Evolutionary conservation across 2,113 vertebrate species (phyloP), one percentile per base, ranked within the genome.

Genomic region (Falcunculus frontatus): DNA sequence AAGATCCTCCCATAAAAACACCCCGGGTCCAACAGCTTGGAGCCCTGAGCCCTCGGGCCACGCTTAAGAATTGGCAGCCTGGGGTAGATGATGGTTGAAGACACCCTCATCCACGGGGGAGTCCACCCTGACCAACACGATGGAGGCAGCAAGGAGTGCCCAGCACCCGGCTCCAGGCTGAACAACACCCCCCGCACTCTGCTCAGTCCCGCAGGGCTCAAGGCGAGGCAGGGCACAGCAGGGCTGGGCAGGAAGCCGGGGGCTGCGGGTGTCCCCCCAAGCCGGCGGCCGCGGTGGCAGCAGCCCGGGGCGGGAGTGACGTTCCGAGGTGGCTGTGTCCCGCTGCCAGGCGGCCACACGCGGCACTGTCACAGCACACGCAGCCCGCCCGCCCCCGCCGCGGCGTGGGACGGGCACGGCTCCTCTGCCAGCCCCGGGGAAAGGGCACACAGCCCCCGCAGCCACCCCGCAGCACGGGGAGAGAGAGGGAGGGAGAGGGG

Each of bases 141-240:
- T 3, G 7, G 4, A 19, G 16, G 33, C 53, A 56, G n/a, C 33
- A 11, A 32, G 35, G 49, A 35, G 32, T 0, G 2, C 52, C 35
- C 30, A 39, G 1, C 10, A 4, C n/a, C 10, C 11, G 12, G 12
- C 11, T n/a, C 29, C 4, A 2, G 12, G 25, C 29, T n/a, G 26
- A 39, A 17, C 42, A 82, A 27, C 44, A 32, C 1, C 30, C 20
- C 10, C 3, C 16, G 7, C 13, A 10, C 62, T 11, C 20, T 3
- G 27, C 57, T 42, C 2, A 4, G 25, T 4, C 32, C 52, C 12
- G 39, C 11, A 8, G 35, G 22, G 33, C 39, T 42, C 2, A 0
- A 19, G 52, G 23, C 55, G 17, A 44, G 33, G 32, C 75, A 50
- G 46, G 26, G 49, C n/a, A 9, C 10, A 26, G 55, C 46, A 30